Conservation (phyloP, 2,888 invertebrate species). For the Cryptocephalus moraei region DNA sequence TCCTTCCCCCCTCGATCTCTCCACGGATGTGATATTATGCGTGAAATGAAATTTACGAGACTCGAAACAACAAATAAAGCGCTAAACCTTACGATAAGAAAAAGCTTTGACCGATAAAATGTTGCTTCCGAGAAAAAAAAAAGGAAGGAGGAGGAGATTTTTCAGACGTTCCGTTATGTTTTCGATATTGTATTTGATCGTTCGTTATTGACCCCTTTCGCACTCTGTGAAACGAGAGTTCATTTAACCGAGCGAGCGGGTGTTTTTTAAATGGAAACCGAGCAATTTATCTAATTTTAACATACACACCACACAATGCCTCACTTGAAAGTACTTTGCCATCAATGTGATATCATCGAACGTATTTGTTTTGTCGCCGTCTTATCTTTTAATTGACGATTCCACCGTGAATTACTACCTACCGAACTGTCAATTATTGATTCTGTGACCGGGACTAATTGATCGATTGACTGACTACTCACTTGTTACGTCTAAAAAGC, state of each 20-base stretch:
- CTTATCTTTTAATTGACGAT: no score
- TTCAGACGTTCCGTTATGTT: slow-evolving; percentile 22
- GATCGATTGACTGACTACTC: not conserved
- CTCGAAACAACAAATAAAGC: slow-evolving; percentile 8
- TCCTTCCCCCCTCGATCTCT: no score
- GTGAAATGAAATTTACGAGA: slow-evolving; percentile 3
- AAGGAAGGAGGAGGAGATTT: not conserved
- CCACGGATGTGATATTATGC: not conserved
- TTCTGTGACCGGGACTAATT: not conserved
- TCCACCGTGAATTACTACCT: no score
- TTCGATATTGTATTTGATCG: slow-evolving; percentile 18
- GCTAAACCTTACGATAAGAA: slow-evolving; percentile 18
- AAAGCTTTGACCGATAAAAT: slow-evolving; percentile 36
- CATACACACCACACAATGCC: slow-evolving; percentile 20
- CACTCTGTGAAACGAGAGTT: slow-evolving; percentile 28
- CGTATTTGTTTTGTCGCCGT: no score
- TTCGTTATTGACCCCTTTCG: slow-evolving; percentile 34
- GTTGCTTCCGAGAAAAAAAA: slow-evolving; percentile 28
- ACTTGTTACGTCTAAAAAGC: not conserved
- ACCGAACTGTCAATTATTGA: not conserved
- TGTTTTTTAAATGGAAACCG: slow-evolving; percentile 21
- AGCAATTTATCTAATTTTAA: slow-evolving; percentile 29
- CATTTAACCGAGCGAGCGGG: slow-evolving; percentile 25
- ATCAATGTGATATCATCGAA: no score
- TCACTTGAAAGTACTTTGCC: slow-evolving; percentile 19